Evolutionary conservation across 2,888 invertebrate species (phyloP), one percentile per base, ranked within the genome.

Genomic region (Temnothorax unifasciatus): DNA sequence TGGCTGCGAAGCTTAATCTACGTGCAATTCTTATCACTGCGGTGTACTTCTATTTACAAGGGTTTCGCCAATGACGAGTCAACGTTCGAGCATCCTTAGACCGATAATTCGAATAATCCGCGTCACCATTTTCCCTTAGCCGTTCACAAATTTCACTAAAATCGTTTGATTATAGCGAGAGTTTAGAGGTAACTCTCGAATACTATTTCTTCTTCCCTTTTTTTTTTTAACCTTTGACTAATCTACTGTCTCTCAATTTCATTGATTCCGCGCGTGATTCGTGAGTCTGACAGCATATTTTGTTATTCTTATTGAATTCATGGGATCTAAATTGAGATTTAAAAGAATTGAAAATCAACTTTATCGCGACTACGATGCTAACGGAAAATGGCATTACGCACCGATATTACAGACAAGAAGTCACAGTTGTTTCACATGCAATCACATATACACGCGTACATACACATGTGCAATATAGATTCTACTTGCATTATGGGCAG

Each of bases 1-100:
- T 59, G 57, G 34, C 34, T 59, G 71, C 47, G 38, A 81, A 81
- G 79, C 79, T 81, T 81, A 81, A 25, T 81, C 79, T 81, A 81
- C 79, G 18, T 81, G 25, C 47, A 41, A 47, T 61, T 71, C 59
- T 71, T 71, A 81, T 81, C 79, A 81, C 71, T 81, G n/a, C n/a
- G 44, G 57, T 79, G 34, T 79, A 79, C 54, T 81, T 59, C 59
- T 81, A 81, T 81, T 81, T 81, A 81, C 79, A 90, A 34, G 86
- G 68, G 88, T 86, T 86, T 82, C 91, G 89, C 82, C 87, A 83
- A 69, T 89, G 85, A 87, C 87, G 87, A 71, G 59, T 69, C 69
- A 79, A 69, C 79, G 44, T 71, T 81, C 71, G 59, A 71, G 59
- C 79, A 47, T 71, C 15, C 47, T 61, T 81, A 81, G 79, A 81